A percentile compares a stretch with the other conserved stretches of the same genome.
Evolutionary conservation across 2,888 invertebrate genomes (phyloP).

Genomic region (Physocephala rufipes): DNA sequence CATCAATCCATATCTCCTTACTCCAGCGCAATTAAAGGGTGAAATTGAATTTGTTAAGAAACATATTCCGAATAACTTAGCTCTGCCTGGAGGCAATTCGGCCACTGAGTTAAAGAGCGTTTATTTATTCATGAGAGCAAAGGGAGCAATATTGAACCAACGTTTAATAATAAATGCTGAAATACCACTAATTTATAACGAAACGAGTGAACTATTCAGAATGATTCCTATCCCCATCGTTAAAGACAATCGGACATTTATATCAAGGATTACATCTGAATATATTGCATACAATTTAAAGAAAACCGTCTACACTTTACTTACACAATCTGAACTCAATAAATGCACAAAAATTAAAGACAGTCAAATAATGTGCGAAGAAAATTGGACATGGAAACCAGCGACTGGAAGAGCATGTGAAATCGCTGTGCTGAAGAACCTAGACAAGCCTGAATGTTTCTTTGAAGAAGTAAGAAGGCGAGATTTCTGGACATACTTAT

Average conservation of each 20-base stretch:
- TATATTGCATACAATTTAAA: not conserved
- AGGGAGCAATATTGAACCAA: too few species aligned
- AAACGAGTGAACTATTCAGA: not conserved
- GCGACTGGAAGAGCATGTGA: not conserved
- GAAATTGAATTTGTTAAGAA: not conserved
- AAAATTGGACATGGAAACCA: not conserved
- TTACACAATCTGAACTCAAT: not conserved
- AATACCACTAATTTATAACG: not conserved
- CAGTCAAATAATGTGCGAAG: not conserved
- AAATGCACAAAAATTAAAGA: not conserved
- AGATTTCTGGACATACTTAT: not conserved
- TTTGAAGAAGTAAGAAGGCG: not conserved
- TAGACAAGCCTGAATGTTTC: not conserved
- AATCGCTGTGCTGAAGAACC: not conserved
- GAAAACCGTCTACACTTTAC: too few species aligned
- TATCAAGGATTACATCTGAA: too few species aligned
- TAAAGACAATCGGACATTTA: not conserved
- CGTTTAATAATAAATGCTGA: not conserved
- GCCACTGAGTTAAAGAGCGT: not conserved
- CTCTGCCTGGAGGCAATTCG: not conserved
- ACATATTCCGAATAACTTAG: not conserved
- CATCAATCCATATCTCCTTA: not conserved
- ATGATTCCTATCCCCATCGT: not conserved
- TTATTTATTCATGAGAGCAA: not conserved
- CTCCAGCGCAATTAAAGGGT: conserved; percentile 1